Percentiles rank a stretch among this genome's conserved stretches.
These are phyloP conservation scores for Heptranchias perlo DNA, from an alignment of 2,113 vertebrate species.

Conservation along the genomic window DNA sequence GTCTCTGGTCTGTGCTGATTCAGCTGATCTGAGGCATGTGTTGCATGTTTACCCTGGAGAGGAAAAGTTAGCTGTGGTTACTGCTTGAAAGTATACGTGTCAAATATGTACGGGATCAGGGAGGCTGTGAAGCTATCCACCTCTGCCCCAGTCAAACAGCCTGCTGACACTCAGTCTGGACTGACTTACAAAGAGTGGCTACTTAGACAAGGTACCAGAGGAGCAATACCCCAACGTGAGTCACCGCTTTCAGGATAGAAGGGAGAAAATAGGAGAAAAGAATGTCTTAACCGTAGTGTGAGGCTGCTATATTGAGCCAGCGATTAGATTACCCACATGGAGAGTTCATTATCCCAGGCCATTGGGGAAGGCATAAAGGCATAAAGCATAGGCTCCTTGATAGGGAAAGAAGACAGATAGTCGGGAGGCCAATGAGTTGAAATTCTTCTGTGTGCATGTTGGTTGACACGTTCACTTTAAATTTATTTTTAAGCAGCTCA, in stretches of 20 bases:
- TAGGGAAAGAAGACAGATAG: neutral
- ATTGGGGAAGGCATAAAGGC: too few relatives aligned
- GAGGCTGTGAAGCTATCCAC: neutral
- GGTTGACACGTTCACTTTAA: neutral
- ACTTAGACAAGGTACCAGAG: too few relatives aligned
- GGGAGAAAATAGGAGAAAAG: neutral
- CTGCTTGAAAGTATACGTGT: neutral
- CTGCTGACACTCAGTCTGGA: too few relatives aligned
- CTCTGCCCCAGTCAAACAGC: neutral
- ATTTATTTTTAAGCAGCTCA: slow-evolving; percentile 8
- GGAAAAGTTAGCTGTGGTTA: too few relatives aligned
- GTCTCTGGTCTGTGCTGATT: neutral
- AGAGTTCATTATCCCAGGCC: neutral
- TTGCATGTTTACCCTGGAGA: too few relatives aligned
- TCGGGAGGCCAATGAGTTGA: neutral
- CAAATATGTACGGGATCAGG: too few relatives aligned
- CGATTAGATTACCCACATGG: neutral
- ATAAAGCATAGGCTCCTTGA: neutral
- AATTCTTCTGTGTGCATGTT: neutral
- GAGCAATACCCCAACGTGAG: too few relatives aligned
- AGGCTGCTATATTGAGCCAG: neutral
- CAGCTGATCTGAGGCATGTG: too few relatives aligned
- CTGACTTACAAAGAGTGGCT: too few relatives aligned
- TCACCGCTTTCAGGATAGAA: too few relatives aligned
- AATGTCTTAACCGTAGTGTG: neutral